phyloP scores from a whole-genome alignment of 2,888 invertebrate genomes.

The Bombyx huttoni region DNA sequence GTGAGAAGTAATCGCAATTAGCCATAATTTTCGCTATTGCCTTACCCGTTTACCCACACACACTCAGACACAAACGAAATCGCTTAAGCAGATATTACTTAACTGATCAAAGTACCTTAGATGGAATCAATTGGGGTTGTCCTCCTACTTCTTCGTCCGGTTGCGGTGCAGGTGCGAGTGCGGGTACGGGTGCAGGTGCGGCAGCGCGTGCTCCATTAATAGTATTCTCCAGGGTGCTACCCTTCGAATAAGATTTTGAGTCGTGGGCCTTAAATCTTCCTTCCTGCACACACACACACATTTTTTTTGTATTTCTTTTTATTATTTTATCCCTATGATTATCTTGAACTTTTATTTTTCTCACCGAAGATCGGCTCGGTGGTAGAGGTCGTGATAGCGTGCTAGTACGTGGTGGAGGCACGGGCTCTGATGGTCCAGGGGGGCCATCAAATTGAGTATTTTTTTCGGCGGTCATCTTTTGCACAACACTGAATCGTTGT shows the following conservation, averaged over 20 bases:
- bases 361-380: constrained; percentile 57
- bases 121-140: constrained; percentile 74
- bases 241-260: constrained; percentile 92
- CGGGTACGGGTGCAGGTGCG: constrained; percentile 10
- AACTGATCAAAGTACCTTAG: constrained; percentile 24
- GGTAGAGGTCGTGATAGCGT: constrained; percentile 74
- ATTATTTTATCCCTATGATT: background rate
- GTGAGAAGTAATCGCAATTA: constrained; percentile 2
- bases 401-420: constrained; percentile 74
- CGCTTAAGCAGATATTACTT: background rate
- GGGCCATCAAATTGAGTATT: constrained; percentile 85
- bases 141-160: constrained; percentile 72
- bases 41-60: constrained; percentile 2
- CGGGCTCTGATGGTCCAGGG: constrained; percentile 74
- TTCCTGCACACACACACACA: constrained; percentile 76
- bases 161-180: constrained; percentile 15
- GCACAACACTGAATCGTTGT: constrained; percentile 88
- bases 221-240: constrained; percentile 90
- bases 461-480: constrained; percentile 93
- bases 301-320: constrained; percentile 1
- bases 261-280: constrained; percentile 95
- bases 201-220: constrained; percentile 84
- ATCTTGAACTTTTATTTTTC: background rate
- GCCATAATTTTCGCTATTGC: constrained; percentile 8
- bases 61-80: constrained; percentile 7